Evolutionary conservation across 2,888 invertebrate species (phyloP).

Genomic region (Cecidostiba fungosa): DNA sequence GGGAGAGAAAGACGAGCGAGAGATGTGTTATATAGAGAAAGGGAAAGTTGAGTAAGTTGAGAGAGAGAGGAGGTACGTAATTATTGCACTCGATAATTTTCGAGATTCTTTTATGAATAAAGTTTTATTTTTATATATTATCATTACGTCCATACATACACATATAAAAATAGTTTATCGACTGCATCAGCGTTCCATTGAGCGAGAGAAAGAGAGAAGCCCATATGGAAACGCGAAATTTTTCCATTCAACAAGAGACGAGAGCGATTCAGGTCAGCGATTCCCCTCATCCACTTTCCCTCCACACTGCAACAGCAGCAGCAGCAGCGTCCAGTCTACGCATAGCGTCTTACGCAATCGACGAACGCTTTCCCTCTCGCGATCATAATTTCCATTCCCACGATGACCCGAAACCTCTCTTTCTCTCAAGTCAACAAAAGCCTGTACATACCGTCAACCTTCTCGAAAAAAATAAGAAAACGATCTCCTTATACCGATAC

Average conservation of each 20-base stretch:
- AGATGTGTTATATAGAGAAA: constrained; percentile 36
- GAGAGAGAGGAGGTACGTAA: background rate
- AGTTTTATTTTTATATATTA: too few relatives aligned
- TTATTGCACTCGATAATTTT: background rate
- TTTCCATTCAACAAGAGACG: background rate
- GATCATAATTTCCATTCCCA: background rate
- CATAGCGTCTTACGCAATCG: background rate
- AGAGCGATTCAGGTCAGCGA: background rate
- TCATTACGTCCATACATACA: too few relatives aligned
- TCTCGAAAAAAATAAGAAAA: background rate
- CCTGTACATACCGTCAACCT: background rate
- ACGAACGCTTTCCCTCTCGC: background rate
- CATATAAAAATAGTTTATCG: too few relatives aligned
- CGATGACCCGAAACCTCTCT: background rate
- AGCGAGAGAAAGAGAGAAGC: background rate
- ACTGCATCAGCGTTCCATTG: background rate
- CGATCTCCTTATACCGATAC: background rate
- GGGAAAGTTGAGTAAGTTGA: constrained; percentile 56
- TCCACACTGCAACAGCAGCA: background rate
- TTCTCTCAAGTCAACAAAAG: background rate
- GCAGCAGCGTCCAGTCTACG: background rate
- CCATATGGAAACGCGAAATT: background rate
- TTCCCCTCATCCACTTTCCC: constrained; percentile 16
- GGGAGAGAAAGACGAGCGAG: constrained; percentile 19
- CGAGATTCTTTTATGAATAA: too few relatives aligned